Percentiles rank a stretch among this genome's conserved stretches.
phyloP scores from a whole-genome alignment of 2,888 invertebrate species.

The Monochamus alternatus region DNA sequence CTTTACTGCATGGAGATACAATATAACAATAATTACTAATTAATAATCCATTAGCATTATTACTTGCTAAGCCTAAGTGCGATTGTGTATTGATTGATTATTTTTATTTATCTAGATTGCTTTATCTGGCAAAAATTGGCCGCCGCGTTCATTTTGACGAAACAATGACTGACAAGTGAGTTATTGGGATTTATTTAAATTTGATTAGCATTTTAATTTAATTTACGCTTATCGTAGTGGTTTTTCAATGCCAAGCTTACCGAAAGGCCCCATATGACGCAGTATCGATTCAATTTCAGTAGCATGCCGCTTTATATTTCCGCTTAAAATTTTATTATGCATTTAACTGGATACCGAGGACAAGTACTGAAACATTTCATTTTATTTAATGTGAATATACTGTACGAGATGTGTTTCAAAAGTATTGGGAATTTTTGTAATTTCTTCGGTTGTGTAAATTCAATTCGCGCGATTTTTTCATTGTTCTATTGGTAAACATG shows the following conservation, averaged over 20 bases:
- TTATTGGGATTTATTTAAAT: conserved; percentile 34
- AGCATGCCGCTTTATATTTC: neutral
- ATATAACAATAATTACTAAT: neutral
- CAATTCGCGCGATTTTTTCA: too few species aligned
- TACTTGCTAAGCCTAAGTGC: too few species aligned
- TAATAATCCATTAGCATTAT: too few species aligned
- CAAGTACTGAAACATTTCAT: neutral
- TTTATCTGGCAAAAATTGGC: conserved; percentile 49
- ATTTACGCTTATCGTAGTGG: conserved; percentile 21
- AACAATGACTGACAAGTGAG: conserved; percentile 50
- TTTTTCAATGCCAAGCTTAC: conserved; percentile 13
- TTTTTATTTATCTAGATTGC: conserved; percentile 47
- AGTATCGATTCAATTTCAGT: neutral
- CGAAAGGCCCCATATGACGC: neutral
- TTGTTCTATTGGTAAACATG: too few species aligned
- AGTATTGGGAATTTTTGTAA: too few species aligned
- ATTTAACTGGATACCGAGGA: neutral
- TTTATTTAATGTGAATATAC: neutral
- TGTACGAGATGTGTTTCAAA: too few species aligned
- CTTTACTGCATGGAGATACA: neutral
- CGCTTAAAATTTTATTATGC: neutral
- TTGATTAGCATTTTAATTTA: conserved; percentile 30
- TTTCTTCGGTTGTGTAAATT: too few species aligned
- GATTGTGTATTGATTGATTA: conserved; percentile 28
- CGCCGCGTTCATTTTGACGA: conserved; percentile 50